These are phyloP conservation scores for Mormyrus iriodes DNA, from an alignment of 2,113 vertebrate genomes.

Conservation along the genomic window DNA sequence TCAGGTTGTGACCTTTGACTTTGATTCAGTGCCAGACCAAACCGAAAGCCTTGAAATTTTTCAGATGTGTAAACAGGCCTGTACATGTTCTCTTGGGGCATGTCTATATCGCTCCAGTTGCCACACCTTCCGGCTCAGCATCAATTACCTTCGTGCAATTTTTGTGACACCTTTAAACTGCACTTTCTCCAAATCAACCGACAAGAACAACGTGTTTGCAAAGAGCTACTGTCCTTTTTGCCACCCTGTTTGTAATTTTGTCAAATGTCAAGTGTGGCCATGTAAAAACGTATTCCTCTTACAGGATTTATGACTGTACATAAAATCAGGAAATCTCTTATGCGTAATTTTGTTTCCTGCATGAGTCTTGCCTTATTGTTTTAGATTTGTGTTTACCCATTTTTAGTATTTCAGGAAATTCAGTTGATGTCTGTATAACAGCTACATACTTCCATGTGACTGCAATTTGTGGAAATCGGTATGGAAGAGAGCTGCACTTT, in stretches of 20 bases:
- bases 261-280: background rate
- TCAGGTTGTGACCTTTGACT: background rate
- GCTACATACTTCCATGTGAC: slow-evolving; percentile 5
- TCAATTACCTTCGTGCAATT: background rate
- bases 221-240: background rate
- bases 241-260: background rate
- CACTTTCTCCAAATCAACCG: background rate
- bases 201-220: background rate
- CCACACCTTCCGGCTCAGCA: slow-evolving; percentile 1
- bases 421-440: background rate
- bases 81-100: background rate
- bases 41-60: background rate
- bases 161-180: background rate
- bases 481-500: background rate
- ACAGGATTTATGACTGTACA: background rate
- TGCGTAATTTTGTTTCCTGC: slow-evolving; percentile 1
- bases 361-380: slow-evolving; percentile 7
- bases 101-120: background rate
- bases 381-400: background rate
- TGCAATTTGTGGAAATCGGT: background rate
- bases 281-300: background rate
- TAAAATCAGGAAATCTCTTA: slow-evolving; percentile 1
- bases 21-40: background rate
- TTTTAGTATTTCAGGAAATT: background rate
- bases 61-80: background rate